Conservation (phyloP, 2,888 invertebrate species). For the Ophion costatus region DNA sequence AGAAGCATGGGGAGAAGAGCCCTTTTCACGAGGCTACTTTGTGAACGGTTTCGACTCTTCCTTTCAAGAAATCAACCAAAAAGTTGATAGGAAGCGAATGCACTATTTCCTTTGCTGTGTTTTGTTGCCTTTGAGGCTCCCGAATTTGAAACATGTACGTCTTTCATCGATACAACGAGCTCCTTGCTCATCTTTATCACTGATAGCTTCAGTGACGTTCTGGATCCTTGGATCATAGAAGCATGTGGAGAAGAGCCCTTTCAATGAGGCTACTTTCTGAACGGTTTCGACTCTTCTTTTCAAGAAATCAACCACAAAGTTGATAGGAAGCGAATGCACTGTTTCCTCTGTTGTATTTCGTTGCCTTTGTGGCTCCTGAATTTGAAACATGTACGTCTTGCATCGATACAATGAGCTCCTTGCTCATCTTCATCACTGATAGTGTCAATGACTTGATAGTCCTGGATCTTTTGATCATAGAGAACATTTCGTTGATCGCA, state of each 20-base stretch:
- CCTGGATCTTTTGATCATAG: not conserved
- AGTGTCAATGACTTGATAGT: not conserved
- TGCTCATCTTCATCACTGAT: not conserved
- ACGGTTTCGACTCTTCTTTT: constrained; percentile 20
- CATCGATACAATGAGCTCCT: not conserved
- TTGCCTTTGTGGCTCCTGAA: not conserved
- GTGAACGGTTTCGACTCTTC: constrained; percentile 18
- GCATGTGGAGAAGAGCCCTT: too few species aligned
- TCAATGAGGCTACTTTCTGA: too few species aligned
- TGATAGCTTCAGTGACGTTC: not conserved
- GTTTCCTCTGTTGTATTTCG: not conserved
- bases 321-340: not conserved
- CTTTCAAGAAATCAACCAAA: constrained; percentile 7
- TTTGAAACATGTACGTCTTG: not conserved
- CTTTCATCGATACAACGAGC: not conserved
- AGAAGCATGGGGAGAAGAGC: too few species aligned
- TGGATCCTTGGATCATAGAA: not conserved
- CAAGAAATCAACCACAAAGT: constrained; percentile 2
- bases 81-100: constrained; percentile 7
- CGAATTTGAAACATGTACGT: not conserved
- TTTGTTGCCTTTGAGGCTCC: not conserved
- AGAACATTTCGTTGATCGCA: not conserved
- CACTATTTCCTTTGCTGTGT: not conserved
- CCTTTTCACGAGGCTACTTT: too few species aligned
- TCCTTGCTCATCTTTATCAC: not conserved